phyloP scores from a whole-genome alignment of 2,888 invertebrate genomes.

The Timandra comae region DNA sequence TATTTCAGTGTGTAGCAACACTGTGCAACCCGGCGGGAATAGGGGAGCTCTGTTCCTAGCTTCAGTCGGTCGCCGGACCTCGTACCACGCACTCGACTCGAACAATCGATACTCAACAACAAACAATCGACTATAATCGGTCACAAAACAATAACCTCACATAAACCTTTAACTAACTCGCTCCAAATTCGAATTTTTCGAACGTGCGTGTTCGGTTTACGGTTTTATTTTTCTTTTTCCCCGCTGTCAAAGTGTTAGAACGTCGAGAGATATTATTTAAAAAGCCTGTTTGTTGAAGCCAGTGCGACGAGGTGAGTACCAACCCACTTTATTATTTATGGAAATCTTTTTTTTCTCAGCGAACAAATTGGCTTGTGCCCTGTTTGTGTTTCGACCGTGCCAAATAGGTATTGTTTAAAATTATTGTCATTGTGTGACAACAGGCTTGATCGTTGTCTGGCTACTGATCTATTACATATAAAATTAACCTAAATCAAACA shows the following conservation, averaged over 20 bases:
- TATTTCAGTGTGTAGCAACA: slow-evolving; percentile 41
- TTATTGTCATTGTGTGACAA: background rate
- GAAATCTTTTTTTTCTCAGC: slow-evolving; percentile 15
- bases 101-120: slow-evolving; percentile 11
- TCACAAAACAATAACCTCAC: slow-evolving; percentile 29
- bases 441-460: too few species aligned
- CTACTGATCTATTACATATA: too few species aligned
- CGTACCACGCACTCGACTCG: slow-evolving; percentile 26
- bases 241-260: too few species aligned
- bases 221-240: slow-evolving; percentile 9
- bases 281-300: slow-evolving; percentile 12
- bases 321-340: slow-evolving; percentile 20
- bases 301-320: slow-evolving; percentile 14
- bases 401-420: slow-evolving; percentile 7
- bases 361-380: slow-evolving; percentile 11
- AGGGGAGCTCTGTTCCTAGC: slow-evolving; percentile 27
- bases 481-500: too few species aligned
- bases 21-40: slow-evolving; percentile 45
- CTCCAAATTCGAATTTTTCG: slow-evolving; percentile 12
- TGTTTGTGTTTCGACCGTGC: slow-evolving; percentile 10
- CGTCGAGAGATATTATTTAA: slow-evolving; percentile 12
- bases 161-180: slow-evolving; percentile 17
- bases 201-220: slow-evolving; percentile 5
- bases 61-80: slow-evolving; percentile 60
- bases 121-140: slow-evolving; percentile 5